phyloP scores from a whole-genome alignment of 2,113 vertebrate species.

The Plecturocebus donacophilus region DNA sequence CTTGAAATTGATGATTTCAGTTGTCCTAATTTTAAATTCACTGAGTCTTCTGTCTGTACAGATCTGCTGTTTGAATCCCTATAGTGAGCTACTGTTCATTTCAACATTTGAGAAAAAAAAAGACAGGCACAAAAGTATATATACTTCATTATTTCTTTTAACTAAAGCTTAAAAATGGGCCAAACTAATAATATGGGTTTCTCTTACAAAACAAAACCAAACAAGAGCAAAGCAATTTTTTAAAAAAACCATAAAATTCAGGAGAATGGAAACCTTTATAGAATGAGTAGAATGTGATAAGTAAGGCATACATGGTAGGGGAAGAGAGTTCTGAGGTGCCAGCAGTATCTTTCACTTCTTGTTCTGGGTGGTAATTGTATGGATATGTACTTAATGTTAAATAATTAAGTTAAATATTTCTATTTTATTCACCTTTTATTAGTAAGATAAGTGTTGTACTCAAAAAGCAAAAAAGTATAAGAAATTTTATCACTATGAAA shows the following conservation, averaged over 20 bases:
- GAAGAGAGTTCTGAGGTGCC: not conserved
- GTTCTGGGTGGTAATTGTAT: not conserved
- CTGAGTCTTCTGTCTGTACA: not conserved
- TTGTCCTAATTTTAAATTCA: not conserved
- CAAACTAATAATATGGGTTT: not conserved
- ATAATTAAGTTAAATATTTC: not conserved
- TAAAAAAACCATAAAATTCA: not conserved
- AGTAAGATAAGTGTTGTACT: not conserved
- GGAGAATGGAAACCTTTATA: not conserved
- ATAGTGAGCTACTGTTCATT: not conserved
- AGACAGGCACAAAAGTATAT: not conserved
- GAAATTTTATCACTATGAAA: not conserved
- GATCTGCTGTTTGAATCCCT: not conserved
- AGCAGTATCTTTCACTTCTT: not conserved
- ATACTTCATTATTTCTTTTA: not conserved
- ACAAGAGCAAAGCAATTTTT: not conserved
- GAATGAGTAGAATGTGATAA: not conserved
- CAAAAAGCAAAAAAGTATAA: not conserved
- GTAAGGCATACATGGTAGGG: not conserved
- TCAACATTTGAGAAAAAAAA: not conserved
- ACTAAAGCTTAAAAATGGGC: not conserved
- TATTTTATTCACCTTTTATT: not conserved
- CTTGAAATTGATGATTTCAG: not conserved
- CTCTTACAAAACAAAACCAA: not conserved
- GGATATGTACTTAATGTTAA: not conserved